A percentile compares a stretch with the other conserved stretches of the same genome.
phyloP scores from a whole-genome alignment of 2,888 invertebrate genomes.

The Leptopilina drosophilae region DNA sequence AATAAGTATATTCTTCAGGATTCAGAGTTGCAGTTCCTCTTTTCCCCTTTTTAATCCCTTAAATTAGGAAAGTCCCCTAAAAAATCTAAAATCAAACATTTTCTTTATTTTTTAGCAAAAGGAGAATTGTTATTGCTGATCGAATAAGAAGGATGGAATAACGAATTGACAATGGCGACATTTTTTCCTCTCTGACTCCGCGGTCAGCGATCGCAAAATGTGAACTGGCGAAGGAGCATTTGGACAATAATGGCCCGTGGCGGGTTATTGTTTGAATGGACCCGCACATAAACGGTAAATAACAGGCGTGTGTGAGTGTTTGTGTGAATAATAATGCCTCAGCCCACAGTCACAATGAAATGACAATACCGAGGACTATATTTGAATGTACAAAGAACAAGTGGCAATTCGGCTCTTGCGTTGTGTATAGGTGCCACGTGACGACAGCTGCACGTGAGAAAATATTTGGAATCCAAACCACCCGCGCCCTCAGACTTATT shows the following conservation, averaged over 20 bases:
- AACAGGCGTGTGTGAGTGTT: conserved; percentile 45
- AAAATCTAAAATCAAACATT: no score
- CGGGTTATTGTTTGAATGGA: conserved; percentile 62
- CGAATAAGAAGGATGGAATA: conserved; percentile 23
- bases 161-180: conserved; percentile 43
- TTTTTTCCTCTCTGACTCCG: conserved; percentile 31
- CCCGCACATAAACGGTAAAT: conserved; percentile 64
- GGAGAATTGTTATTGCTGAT: not conserved
- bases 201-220: conserved; percentile 41
- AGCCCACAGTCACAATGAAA: conserved; percentile 58
- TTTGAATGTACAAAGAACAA: conserved; percentile 60
- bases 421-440: conserved; percentile 33
- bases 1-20: no score
- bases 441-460: conserved; percentile 59
- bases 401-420: conserved; percentile 55
- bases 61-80: no score
- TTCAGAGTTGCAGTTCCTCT: not conserved
- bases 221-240: conserved; percentile 30
- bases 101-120: not conserved
- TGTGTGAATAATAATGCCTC: conserved; percentile 60
- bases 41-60: not conserved
- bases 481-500: conserved; percentile 8
- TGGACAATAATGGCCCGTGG: conserved; percentile 52
- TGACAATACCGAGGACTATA: conserved; percentile 60
- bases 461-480: conserved; percentile 49